Evolutionary conservation across 2,113 vertebrate genomes (phyloP), one percentile per base, ranked within the genome.

Genomic region (Rynchops niger): DNA sequence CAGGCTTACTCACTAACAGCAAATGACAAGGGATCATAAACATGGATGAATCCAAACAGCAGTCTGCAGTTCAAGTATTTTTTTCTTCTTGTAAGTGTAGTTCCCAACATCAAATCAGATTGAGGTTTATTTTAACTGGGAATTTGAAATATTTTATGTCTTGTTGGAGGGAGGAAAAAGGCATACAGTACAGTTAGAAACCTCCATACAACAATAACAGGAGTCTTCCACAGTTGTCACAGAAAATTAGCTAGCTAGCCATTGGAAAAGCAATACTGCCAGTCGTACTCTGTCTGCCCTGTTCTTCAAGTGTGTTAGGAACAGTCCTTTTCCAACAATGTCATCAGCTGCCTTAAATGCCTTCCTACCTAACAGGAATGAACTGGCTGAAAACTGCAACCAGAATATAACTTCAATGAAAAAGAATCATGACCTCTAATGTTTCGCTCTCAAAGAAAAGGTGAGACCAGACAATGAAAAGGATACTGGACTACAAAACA

Each of bases 281-380:
- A 52, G 42, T 13, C 50, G 22, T 8, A 26, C 45, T 10, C 50
- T 73, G 67, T n/a, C 49, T 36, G 40, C 27, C 17, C 11, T 3
- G 2, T 52, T 66, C 56, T 43, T 42, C 22, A 40, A 49, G 20
- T 1, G 18, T 43, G 45, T n/a, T 55, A 76, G 76, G 49, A 88
- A 17, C n/a, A 56, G 22, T 2, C 2, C 12, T 9, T 4, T 61
- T 47, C 85, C 36, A 80, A 47, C 29, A 0, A 0, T 8, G 19
- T 17, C 55, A 62, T 50, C 40, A 49, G 9, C 45, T 81, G 40
- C n/a, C 65, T 74, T 80, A 61, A 67, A 50, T 5, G 12, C 21
- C 62, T n/a, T 90, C 85, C 71, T 25, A 13, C 18, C 34, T 14
- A 30, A 61, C 12, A 72, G 85, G 30, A 80, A 65, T 3, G 13